These are phyloP conservation scores for Phengaris alcon DNA, from an alignment of 2,888 invertebrate genomes.

Conservation along the genomic window DNA sequence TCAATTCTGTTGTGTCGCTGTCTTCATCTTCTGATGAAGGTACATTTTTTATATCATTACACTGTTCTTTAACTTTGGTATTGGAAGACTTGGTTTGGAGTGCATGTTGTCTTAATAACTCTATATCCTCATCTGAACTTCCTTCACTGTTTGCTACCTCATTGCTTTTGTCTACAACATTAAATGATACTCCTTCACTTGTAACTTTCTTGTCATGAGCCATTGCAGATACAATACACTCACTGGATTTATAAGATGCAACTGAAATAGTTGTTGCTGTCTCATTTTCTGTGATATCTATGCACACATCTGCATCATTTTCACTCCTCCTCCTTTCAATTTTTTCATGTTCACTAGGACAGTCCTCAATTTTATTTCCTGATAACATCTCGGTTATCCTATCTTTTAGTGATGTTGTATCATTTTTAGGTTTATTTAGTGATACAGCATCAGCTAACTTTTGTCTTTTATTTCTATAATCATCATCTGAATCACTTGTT, in stretches of 20 bases:
- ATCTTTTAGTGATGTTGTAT: slow-evolving; percentile 62
- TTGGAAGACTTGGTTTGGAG: slow-evolving; percentile 65
- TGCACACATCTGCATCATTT: slow-evolving; percentile 38
- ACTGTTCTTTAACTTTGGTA: slow-evolving; percentile 41
- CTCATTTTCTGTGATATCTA: slow-evolving; percentile 31
- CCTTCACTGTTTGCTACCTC: slow-evolving; percentile 42
- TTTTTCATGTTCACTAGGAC: background rate
- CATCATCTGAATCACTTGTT: slow-evolving; percentile 67
- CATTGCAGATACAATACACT: background rate
- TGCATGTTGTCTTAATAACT: slow-evolving; percentile 66
- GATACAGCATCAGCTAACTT: slow-evolving; percentile 78
- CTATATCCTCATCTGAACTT: slow-evolving; percentile 73
- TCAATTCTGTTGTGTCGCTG: slow-evolving; percentile 80
- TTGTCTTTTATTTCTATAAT: slow-evolving; percentile 65
- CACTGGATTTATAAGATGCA: slow-evolving; percentile 19
- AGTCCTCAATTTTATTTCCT: slow-evolving; percentile 34
- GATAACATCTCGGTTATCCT: slow-evolving; percentile 66
- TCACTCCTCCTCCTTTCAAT: slow-evolving; percentile 39
- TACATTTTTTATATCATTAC: slow-evolving; percentile 41
- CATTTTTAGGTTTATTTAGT: slow-evolving; percentile 58
- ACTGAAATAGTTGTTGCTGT: background rate
- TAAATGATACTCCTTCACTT: slow-evolving; percentile 36
- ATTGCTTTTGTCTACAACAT: slow-evolving; percentile 40
- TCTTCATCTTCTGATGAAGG: slow-evolving; percentile 73
- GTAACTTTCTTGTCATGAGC: slow-evolving; percentile 39